Base-by-base conservation (phyloP, 2,888 invertebrate species). In the Drepanosiphum platanoidis region DNA sequence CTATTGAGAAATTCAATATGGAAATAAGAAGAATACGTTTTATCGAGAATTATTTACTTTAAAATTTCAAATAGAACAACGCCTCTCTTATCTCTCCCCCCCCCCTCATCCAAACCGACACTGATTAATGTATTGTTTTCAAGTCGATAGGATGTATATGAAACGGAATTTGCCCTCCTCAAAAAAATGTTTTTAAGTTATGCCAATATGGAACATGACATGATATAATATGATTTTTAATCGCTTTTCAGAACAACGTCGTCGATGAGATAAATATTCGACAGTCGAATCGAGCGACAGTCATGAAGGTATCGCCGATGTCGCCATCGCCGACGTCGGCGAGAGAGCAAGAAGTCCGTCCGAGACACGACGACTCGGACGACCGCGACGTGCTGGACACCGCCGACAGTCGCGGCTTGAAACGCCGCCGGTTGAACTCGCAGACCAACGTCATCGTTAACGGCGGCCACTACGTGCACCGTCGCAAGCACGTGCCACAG, bases 401-500 rank as follows among this genome's bases (percentile, higher is more conserved):
- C n/a, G 34, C 34, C 32, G 42, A 46, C 34, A 8, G 61, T n/a
- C 32, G 79, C n/a, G n/a, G 79, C 13, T n/a, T 52, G 34, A 79
- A 79, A 68, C 79, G 79, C n/a, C 79, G 79, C 5, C 68, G 79
- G n/a, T 27, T 79, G 27, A 66, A 68, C 22, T 68, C 79, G 32
- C 79, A 66, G 46, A 52, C 79, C n/a, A 52, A 79, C 18, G 18
- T 34, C 5, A 64, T 64, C 1, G 27, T 68, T 34, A 27, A 68
- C 15, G 46, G 46, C n/a, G 32, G 46, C n/a, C 42, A 46, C n/a
- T 68, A 68, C 9, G 46, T 66, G 22, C 78, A 66, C 15, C 34
- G 46, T 1, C 46, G 46, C 1, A 68, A 79, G 52, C 42, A 46
- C 30, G 9, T n/a, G n/a, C 61, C 61, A n/a, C 61, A 18, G 58